phyloP scores from a whole-genome alignment of 2,113 vertebrate genomes.

The Cricetomys ansorgei region DNA sequence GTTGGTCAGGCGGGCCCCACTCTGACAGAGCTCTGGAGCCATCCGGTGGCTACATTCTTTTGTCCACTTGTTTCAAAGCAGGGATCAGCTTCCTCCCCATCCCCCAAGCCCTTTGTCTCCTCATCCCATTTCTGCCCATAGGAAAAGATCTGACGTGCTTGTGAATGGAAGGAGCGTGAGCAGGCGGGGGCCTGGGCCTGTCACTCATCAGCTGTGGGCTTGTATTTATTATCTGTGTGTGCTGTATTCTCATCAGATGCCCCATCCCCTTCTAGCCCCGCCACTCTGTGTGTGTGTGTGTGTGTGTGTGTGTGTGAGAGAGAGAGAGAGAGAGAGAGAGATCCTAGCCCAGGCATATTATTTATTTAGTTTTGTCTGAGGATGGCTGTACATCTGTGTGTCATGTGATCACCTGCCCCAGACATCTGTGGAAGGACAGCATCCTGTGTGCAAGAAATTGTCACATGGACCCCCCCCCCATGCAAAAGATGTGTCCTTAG shows the following conservation, averaged over 20 bases:
- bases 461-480: neutral
- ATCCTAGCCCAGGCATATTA: neutral
- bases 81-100: too few relatives aligned
- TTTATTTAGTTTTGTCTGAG: slow-evolving; percentile 65
- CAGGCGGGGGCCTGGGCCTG: neutral
- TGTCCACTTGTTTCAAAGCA: neutral
- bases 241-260: neutral
- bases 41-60: fast-evolving
- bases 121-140: neutral
- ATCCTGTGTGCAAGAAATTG: slow-evolving; percentile 71
- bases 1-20: too few relatives aligned
- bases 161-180: neutral
- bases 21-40: too few relatives aligned
- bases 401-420: slow-evolving; percentile 68
- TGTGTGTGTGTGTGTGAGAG: neutral
- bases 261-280: neutral
- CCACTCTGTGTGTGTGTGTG: neutral
- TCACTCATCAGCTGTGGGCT: neutral
- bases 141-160: slow-evolving; percentile 9
- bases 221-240: slow-evolving; percentile 41
- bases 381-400: neutral
- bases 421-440: slow-evolving; percentile 79
- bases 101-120: neutral
- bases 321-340: neutral
- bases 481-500: slow-evolving; percentile 72